Conservation (phyloP, 1,140 invertebrate species). For the Piezodorus guildinii region DNA sequence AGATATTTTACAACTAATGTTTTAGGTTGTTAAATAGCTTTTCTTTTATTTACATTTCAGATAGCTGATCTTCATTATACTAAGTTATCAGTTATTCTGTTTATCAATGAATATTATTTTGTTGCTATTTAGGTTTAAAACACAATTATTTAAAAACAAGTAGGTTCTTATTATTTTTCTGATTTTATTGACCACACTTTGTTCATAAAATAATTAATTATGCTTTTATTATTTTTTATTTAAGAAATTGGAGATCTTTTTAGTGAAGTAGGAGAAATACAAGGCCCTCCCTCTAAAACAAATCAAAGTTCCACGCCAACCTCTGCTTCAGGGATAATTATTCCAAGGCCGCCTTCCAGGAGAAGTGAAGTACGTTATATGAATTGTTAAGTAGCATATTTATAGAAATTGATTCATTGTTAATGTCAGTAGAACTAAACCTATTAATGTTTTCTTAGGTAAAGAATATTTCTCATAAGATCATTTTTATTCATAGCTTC, state of each 20-base stretch:
- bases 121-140: too few relatives aligned
- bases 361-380: conserved; percentile 46
- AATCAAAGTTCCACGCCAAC: conserved; percentile 48
- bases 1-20: too few relatives aligned
- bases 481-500: too few relatives aligned
- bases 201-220: neutral
- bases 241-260: conserved; percentile 50
- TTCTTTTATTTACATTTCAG: neutral
- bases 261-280: conserved; percentile 69
- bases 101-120: neutral
- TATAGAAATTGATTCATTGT: too few relatives aligned
- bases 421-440: too few relatives aligned
- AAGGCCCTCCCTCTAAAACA: conserved; percentile 43
- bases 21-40: too few relatives aligned
- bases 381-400: neutral
- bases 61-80: neutral
- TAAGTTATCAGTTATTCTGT: neutral
- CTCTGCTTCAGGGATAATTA: conserved; percentile 55
- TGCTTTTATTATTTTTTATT: conserved; percentile 9
- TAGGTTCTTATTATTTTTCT: too few relatives aligned
- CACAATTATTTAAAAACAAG: too few relatives aligned
- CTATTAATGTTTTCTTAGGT: too few relatives aligned
- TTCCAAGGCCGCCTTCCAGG: conserved; percentile 73
- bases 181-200: neutral
- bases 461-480: too few relatives aligned